Conservation (phyloP, 2,888 invertebrate genomes). For the Heliconius hortense region DNA sequence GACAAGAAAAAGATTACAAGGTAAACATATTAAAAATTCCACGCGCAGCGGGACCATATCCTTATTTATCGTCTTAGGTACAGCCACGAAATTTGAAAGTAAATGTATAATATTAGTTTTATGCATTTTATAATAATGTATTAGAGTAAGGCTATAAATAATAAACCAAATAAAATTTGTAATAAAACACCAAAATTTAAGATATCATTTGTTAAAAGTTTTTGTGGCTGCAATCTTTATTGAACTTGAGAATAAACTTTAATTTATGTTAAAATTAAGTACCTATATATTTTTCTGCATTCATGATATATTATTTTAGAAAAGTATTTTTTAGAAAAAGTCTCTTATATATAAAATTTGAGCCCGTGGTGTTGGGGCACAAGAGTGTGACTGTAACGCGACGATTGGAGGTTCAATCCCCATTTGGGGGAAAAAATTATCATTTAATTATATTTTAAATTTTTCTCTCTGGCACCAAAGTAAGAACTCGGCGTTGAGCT, state of each 20-base stretch:
- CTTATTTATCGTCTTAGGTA: constrained; percentile 20
- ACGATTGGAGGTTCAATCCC: neutral
- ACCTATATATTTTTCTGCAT: too few species aligned
- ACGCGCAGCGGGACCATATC: constrained; percentile 8
- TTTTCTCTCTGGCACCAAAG: too few species aligned
- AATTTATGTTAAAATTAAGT: too few species aligned
- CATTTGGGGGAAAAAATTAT: neutral
- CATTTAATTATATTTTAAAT: too few species aligned
- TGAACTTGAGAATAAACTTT: neutral
- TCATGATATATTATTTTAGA: too few species aligned
- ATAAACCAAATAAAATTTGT: neutral
- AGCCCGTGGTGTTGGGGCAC: too few species aligned
- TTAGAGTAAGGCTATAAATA: neutral
- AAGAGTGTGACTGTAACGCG: neutral
- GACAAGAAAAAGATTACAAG: constrained; percentile 19
- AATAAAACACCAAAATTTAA: constrained; percentile 4
- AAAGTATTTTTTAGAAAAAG: too few species aligned
- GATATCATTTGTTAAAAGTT: neutral
- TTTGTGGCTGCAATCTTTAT: neutral
- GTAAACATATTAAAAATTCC: constrained; percentile 25
- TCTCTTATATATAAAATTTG: neutral
- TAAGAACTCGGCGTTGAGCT: too few species aligned
- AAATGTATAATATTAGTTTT: constrained; percentile 14
- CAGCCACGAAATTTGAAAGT: constrained; percentile 15
- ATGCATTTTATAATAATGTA: constrained; percentile 16